These are phyloP conservation scores for Drosophila mimica DNA, from an alignment of 2,888 invertebrate species.

Conservation along the genomic window DNA sequence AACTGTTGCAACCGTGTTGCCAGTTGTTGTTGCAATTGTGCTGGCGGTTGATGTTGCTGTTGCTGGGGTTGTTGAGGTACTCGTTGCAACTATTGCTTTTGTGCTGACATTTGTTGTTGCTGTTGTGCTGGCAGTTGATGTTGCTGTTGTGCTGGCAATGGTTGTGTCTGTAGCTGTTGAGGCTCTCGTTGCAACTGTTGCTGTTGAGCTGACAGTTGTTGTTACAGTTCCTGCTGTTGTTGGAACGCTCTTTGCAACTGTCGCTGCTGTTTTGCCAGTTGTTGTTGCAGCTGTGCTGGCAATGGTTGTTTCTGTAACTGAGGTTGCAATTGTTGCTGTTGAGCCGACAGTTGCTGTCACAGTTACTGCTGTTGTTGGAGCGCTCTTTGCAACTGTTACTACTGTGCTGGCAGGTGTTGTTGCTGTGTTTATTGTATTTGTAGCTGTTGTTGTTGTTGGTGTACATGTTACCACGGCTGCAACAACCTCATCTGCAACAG, in stretches of 20 bases:
- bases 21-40: background rate
- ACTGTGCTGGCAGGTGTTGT: background rate
- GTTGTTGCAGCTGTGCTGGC: too few relatives aligned
- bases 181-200: background rate
- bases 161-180: background rate
- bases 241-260: background rate
- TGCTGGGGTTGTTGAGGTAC: background rate
- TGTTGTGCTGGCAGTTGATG: background rate
- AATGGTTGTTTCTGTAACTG: background rate
- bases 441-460: background rate
- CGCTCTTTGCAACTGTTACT: background rate
- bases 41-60: background rate
- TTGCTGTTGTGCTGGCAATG: too few relatives aligned
- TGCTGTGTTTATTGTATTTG: background rate
- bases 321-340: too few relatives aligned
- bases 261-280: background rate
- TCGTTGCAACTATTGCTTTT: background rate
- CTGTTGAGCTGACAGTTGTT: background rate
- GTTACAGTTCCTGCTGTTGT: background rate
- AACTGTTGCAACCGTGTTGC: background rate
- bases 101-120: background rate
- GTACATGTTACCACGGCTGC: background rate
- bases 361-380: background rate
- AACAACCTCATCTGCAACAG: background rate
- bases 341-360: background rate